Evolutionary conservation across 2,797 vertebrate species (phyloP).

Genomic region (Tamandua tetradactyla): DNA sequence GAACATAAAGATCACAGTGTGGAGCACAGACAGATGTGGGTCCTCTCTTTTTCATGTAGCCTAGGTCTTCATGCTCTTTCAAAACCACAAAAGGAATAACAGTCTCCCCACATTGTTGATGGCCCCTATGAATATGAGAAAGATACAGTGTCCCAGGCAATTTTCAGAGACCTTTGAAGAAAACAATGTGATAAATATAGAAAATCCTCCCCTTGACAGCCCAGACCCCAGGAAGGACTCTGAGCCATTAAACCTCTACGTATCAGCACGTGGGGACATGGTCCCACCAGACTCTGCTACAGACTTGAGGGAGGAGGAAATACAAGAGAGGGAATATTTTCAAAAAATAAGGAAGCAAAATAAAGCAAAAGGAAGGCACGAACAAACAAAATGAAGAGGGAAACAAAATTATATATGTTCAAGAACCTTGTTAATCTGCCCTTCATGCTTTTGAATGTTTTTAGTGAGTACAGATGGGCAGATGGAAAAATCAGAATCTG

Average conservation of each 20-base stretch:
- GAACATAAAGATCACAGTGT: not conserved
- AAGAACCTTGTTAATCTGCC: not conserved
- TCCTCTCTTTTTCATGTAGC: not conserved
- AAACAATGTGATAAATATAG: not conserved
- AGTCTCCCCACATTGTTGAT: not conserved
- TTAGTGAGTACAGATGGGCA: not conserved
- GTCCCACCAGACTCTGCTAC: not conserved
- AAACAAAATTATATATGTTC: not conserved
- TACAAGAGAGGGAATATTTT: not conserved
- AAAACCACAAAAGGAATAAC: not conserved
- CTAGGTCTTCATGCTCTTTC: not conserved
- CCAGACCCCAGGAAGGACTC: not conserved
- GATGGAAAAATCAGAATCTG: not conserved
- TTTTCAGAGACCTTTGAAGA: not conserved
- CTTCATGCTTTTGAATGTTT: not conserved
- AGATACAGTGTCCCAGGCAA: not conserved
- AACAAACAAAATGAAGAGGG: not conserved
- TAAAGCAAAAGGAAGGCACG: slow-evolving; percentile 17
- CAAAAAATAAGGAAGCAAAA: slow-evolving; percentile 24
- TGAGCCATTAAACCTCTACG: not conserved
- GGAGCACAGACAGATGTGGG: not conserved
- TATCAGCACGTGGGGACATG: not conserved
- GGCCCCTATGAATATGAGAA: not conserved
- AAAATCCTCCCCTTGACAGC: not conserved
- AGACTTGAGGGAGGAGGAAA: not conserved